Evolutionary conservation across 2,113 vertebrate genomes (phyloP).

Genomic region (Oreochromis aureus): DNA sequence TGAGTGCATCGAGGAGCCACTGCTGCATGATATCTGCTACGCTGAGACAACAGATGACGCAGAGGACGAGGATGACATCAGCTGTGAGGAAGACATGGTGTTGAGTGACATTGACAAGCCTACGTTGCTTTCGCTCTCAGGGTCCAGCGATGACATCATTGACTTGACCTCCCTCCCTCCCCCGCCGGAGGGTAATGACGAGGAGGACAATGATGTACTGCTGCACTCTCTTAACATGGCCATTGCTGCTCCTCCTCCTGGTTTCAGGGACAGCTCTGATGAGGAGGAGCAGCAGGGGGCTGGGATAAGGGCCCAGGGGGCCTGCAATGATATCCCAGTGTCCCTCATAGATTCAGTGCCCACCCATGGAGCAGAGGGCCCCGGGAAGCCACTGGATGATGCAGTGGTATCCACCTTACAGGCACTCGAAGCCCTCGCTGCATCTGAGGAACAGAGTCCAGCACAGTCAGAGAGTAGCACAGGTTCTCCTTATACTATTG

Average conservation of each 20-base stretch:
- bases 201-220: conserved; percentile 90
- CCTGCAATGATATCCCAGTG: conserved; percentile 87
- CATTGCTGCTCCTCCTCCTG: conserved; percentile 95
- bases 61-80: conserved; percentile 94
- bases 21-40: conserved; percentile 95
- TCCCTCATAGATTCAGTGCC: conserved; percentile 96
- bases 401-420: conserved; percentile 89
- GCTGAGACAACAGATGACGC: conserved; percentile 92
- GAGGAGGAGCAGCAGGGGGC: conserved; percentile 88
- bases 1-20: conserved; percentile 90
- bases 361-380: conserved; percentile 77
- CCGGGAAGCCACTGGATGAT: conserved; percentile 81
- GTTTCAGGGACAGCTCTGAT: conserved; percentile 97
- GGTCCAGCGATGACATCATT: conserved; percentile 96
- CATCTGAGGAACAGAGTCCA: conserved; percentile 86
- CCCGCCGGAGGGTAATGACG: conserved; percentile 91
- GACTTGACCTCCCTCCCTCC: conserved; percentile 96
- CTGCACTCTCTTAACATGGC: conserved; percentile 95
- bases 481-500: conserved; percentile 98
- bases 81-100: conserved; percentile 92
- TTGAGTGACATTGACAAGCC: conserved; percentile 85
- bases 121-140: conserved; percentile 86
- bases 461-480: conserved; percentile 90
- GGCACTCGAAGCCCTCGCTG: conserved; percentile 89
- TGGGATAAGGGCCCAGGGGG: conserved; percentile 64